Conservation (phyloP, 1,140 invertebrate genomes). For the Homarus americanus region DNA sequence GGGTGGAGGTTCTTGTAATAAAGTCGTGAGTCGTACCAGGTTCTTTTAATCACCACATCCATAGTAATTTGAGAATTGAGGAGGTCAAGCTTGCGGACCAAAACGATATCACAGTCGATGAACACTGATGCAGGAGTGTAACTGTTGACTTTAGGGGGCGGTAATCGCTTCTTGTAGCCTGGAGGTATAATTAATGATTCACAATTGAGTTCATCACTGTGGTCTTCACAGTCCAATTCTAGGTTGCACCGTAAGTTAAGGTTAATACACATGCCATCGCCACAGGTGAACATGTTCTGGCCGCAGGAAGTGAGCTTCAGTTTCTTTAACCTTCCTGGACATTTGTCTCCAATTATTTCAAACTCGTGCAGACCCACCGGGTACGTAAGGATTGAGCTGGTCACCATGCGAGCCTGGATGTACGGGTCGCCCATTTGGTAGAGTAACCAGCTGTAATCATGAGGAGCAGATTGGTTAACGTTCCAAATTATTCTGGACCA, state of each 20-base stretch:
- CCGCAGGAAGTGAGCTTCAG: conserved; percentile 39
- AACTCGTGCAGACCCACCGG: conserved; percentile 33
- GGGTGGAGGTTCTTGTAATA: conserved; percentile 36
- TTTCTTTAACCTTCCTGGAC: not conserved
- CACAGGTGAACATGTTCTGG: conserved; percentile 19
- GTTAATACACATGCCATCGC: conserved; percentile 35
- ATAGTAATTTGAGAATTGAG: not conserved
- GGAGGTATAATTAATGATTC: conserved; percentile 15
- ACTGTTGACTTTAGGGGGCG: conserved; percentile 9
- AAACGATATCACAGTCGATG: conserved; percentile 15
- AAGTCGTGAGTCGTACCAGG: conserved; percentile 34
- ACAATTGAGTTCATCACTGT: conserved; percentile 43
- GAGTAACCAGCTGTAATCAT: not conserved
- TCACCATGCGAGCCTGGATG: conserved; percentile 26
- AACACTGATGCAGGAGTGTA: not conserved
- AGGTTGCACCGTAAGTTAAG: conserved; percentile 29
- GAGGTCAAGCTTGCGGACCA: conserved; percentile 19
- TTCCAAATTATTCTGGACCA: conserved; percentile 31
- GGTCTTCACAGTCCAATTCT: conserved; percentile 46
- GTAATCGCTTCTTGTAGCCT: conserved; percentile 25
- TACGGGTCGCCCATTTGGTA: conserved; percentile 14
- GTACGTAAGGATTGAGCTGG: not conserved
- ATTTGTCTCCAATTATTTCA: conserved; percentile 1
- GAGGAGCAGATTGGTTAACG: not conserved
- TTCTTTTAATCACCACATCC: not conserved